Base-by-base conservation (phyloP, 2,888 invertebrate species). In the Agrotis ipsilon region DNA sequence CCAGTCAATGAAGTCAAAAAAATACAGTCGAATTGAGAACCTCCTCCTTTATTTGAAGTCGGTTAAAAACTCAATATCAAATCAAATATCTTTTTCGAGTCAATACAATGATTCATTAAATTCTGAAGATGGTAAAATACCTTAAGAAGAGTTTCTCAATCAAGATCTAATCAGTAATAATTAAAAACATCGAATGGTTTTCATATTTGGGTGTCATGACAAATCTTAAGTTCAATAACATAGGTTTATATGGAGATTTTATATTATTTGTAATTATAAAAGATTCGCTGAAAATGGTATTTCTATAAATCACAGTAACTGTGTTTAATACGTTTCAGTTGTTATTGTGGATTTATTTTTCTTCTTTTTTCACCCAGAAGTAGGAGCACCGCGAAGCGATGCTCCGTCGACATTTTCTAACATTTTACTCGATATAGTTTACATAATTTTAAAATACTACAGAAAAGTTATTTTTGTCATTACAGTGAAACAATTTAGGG, bases 131-230 rank as follows among this genome's bases (percentile, higher is more conserved):
- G 54, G 70, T 24, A 24, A 24, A 6, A 1, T n/a, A 51, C 65
- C 65, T 11, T 65, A 70, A 1, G 45, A 1, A 39, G 61, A 11
- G 0, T 13, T n/a, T 43, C 24, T 21, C n/a, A 16, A 80, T 78
- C 64, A 65, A 65, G 11, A 78, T 24, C 32, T 52, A 27, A 75
- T 65, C 54, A 62, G 18, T 6, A 24, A 54, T 70, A 75, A 80
- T 80, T 78, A 78, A 62, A n/a, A 80, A 61, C 13, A 9, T 52
- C 46, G 45, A 24, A 7, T 13, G 11, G 27, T 13, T 43, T 32
- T 3, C 46, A 3, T 39, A 58, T 78, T 54, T 75, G 64, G 69
- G 4, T 19, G 19, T 11, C 9, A 24, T 46, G 19, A 67, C 64
- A 39, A 45, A 64, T 75, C 14, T 43, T 45, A 54, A 11, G 63